Evolutionary conservation across 2,113 vertebrate genomes (phyloP), one percentile per base, ranked within the genome.

Genomic region (Picathartes gymnocephalus): DNA sequence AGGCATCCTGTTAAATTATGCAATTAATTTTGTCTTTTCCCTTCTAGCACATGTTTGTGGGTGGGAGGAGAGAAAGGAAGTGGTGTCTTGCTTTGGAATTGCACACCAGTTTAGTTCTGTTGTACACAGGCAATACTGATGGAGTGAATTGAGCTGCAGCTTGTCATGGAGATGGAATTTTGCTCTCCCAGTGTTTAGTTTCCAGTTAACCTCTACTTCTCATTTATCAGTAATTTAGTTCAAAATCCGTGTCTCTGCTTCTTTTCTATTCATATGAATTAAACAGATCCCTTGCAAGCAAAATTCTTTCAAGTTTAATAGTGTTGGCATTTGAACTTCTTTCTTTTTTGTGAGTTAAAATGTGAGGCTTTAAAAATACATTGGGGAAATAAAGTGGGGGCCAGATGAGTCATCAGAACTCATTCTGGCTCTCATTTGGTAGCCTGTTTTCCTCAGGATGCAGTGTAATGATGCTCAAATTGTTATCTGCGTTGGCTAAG

Each of bases 221-320:
- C 28, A 80, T 90, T 93, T 95, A 30, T 86, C 76, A 79, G 39
- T 69, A 70, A 64, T 92, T 78, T 83, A 80, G n/a, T 80, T 91
- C 72, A 83, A 94, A 94, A 93, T 82, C 31, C 7, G 1, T 47
- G 39, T 64, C 23, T 15, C 81, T 84, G 42, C 81, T 90, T 79
- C 69, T 79, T 89, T 87, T 86, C 56, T 79, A 8, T 44, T 86
- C 14, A 1, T 72, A 73, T 85, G 90, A 88, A 93, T 95, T 88
- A 73, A 58, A 39, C 35, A 68, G 61, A 30, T 77, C 86, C 60
- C 39, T 88, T 88, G 50, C 47, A 58, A 86, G 47, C n/a, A 87
- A 72, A 88, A 80, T 45, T 81, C 62, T 77, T 90, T 61, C 33
- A 60, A 77, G 48, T 76, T 73, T 86, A 90, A 58, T 79, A 25